Conservation (phyloP, 2,113 vertebrate species). For the Falcunculus frontatus region DNA sequence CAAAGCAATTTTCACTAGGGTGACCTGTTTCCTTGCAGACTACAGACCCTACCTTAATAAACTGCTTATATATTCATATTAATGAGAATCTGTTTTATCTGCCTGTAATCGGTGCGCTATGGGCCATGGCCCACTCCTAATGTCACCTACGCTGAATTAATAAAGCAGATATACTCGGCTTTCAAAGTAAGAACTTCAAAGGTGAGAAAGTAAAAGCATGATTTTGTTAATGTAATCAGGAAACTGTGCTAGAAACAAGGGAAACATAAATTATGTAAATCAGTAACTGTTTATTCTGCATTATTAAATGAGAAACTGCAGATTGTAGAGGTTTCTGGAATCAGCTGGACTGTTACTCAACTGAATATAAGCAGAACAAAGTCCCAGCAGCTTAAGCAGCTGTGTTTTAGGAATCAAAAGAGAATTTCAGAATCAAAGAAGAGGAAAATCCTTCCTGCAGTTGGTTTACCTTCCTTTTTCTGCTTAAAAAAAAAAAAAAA, state of each 20-base stretch:
- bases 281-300: background rate
- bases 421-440: background rate
- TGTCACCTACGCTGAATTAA: background rate
- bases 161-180: background rate
- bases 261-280: conserved; percentile 20
- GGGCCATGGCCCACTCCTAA: background rate
- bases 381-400: background rate
- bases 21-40: background rate
- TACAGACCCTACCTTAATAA: background rate
- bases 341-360: background rate
- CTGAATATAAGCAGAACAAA: background rate
- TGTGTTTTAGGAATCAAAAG: background rate
- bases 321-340: background rate
- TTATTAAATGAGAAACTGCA: conserved; percentile 2
- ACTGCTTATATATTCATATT: background rate
- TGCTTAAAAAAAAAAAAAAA: background rate
- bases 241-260: background rate
- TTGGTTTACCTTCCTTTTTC: background rate
- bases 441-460: background rate
- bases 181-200: background rate
- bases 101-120: background rate
- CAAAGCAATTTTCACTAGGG: background rate
- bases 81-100: background rate
- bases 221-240: background rate
- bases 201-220: background rate